Evolutionary conservation across 2,797 vertebrate genomes (phyloP), one percentile per base, ranked within the genome.

Genomic region (Sphenodon punctatus): DNA sequence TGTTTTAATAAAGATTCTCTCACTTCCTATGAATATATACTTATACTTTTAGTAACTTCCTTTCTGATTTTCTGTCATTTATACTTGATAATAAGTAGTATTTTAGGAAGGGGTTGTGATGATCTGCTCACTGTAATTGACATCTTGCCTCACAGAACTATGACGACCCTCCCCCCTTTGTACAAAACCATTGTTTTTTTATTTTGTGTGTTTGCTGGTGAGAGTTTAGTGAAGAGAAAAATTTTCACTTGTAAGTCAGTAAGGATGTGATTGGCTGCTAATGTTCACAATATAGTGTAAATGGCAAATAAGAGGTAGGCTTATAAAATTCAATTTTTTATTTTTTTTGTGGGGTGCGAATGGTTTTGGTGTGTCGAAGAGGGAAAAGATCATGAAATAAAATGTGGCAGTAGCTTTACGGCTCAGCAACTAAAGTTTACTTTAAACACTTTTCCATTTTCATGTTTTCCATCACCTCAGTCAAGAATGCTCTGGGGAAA

Each of bases 271-370:
- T 60, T 5, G 0, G 5, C 55, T 63, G 22, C 55, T 73, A 55
- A 70, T 51, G 30, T 66, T 85, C 66, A 39, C 53, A 45, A 17
- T 60, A 10, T 59, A 59, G 55, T 64, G 17, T n/a, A 65, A 36
- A 34, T 4, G 55, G 41, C 41, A 51, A 19, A 76, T 67, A 20
- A 60, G 69, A 51, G 72, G 56, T 64, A 67, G 55, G 38, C 83
- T 0, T 67, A 46, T 25, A 36, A 67, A 75, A 65, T 41, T 17
- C 9, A 75, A 23, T 3, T 23, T 0, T 0, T 69, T 25, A 59
- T 85, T 86, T 42, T 23, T 80, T 90, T 66, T 76, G 45, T 30
- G 76, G 34, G 15, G 41, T 34, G 14, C 25, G 65, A 7, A 19
- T 22, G 25, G 11, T 58, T 71, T n/a, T n/a, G n/a, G n/a, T n/a